A percentile compares a stretch with the other conserved stretches of the same genome.
These are phyloP conservation scores for Sialis fuliginosa DNA, from an alignment of 2,888 invertebrate species.

Conservation along the genomic window DNA sequence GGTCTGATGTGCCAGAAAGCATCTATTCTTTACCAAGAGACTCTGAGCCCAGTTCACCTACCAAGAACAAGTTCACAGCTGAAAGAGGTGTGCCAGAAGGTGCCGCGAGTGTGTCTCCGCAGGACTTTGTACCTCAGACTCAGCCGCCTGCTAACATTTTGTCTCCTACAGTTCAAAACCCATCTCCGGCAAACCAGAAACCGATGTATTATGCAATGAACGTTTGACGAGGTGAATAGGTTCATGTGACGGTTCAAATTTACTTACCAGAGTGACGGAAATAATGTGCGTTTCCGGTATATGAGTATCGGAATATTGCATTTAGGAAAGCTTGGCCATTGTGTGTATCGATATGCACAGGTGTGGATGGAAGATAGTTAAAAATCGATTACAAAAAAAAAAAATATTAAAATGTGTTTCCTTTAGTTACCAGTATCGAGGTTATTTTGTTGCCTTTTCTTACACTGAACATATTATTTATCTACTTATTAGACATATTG, in stretches of 20 bases:
- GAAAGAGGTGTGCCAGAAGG: slow-evolving; percentile 61
- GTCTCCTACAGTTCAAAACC: slow-evolving; percentile 30
- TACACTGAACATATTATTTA: too few species aligned
- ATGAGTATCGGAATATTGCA: too few species aligned
- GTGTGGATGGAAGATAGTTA: too few species aligned
- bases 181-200: slow-evolving; percentile 25
- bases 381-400: too few species aligned
- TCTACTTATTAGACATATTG: too few species aligned
- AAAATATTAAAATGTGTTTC: too few species aligned
- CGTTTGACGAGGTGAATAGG: slow-evolving; percentile 57
- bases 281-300: too few species aligned
- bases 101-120: slow-evolving; percentile 49
- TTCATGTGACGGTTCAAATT: slow-evolving; percentile 17
- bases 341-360: too few species aligned
- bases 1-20: slow-evolving; percentile 14
- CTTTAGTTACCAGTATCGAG: too few species aligned
- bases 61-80: slow-evolving; percentile 25
- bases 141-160: slow-evolving; percentile 20
- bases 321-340: too few species aligned
- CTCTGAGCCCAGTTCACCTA: slow-evolving; percentile 36
- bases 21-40: slow-evolving; percentile 14
- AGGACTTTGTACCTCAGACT: slow-evolving; percentile 31
- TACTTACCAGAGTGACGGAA: slow-evolving; percentile 7
- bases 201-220: slow-evolving; percentile 75
- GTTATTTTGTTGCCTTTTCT: too few species aligned